Base-by-base conservation (phyloP, 2,113 vertebrate species). In the Megatriorchis doriae region DNA sequence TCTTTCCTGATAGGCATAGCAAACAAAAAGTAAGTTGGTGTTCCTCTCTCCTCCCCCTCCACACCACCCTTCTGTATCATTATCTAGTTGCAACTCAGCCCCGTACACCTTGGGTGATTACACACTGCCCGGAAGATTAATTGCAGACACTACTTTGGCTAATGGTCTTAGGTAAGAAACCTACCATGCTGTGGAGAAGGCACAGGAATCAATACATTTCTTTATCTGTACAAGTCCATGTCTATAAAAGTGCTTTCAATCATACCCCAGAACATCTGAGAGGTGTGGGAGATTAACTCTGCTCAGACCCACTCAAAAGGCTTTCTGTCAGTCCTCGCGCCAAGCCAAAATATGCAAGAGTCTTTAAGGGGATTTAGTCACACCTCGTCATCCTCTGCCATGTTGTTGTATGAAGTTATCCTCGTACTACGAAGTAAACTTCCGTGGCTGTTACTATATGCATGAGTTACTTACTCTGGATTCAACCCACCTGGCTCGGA, bases 91-190 rank as follows among this genome's bases (percentile, higher is more conserved):
- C 96, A 97, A 97, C 86, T 75, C 86, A 72, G 38, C 80, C 74
- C 73, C 16, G 16, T 90, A 96, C 90, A 92, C 90, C 66, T 91
- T 97, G 84, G 90, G 56, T 97, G 96, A 97, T 97, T 96, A 91
- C 75, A 95, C 58, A 90, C 92, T 97, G 91, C 93, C 93, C 81
- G 8, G 88, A 98, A 98, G 97, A 98, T 98, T 98, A 98, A 98
- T 98, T 98, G 93, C 96, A 97, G 95, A 91, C 96, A 92, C 80
- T 94, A 89, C 86, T 97, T 97, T 93, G 96, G 97, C 96, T 97
- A 97, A 98, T 95, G 86, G 96, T 97, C 92, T 97, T 67, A 68
- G 91, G 90, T 90, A 95, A 66, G 7, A 88, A 98, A 80, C 50
- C 91, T 95, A 90, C 92, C 94, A 93, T 74, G 36, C n/a, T 25